Percentiles rank a stretch among this genome's conserved stretches.
Evolutionary conservation across 2,797 vertebrate genomes (phyloP).

Genomic region (Nyctibius grandis): DNA sequence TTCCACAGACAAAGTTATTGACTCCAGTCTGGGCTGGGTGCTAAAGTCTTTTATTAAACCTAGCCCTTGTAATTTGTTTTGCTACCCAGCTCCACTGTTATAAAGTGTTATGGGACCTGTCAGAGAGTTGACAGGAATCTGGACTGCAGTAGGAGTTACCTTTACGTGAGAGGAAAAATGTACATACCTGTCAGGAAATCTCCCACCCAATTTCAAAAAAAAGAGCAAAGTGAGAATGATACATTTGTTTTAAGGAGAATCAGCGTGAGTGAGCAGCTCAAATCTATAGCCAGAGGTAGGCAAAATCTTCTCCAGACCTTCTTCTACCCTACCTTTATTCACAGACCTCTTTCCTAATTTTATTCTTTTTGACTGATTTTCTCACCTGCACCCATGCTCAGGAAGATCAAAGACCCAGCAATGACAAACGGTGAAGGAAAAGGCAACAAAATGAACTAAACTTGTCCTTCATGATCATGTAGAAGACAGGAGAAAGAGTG

Average conservation of each 20-base stretch:
- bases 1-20: not conserved
- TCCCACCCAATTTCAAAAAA: not conserved
- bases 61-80: not conserved
- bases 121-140: not conserved
- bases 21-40: not conserved
- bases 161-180: not conserved
- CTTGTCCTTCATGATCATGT: not conserved
- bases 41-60: not conserved
- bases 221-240: not conserved
- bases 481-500: not conserved
- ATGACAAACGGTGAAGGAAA: not conserved
- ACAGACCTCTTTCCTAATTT: not conserved
- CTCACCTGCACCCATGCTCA: not conserved
- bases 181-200: not conserved
- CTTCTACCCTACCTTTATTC: not conserved
- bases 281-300: not conserved
- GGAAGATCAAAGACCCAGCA: not conserved
- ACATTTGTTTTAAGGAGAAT: not conserved
- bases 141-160: not conserved
- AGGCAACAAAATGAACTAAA: not conserved
- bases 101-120: not conserved
- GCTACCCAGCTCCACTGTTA: not conserved
- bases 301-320: not conserved
- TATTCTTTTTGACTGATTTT: not conserved
- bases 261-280: not conserved